These are phyloP conservation scores for Tinea trinotella DNA, from an alignment of 2,888 invertebrate genomes.

Conservation along the genomic window DNA sequence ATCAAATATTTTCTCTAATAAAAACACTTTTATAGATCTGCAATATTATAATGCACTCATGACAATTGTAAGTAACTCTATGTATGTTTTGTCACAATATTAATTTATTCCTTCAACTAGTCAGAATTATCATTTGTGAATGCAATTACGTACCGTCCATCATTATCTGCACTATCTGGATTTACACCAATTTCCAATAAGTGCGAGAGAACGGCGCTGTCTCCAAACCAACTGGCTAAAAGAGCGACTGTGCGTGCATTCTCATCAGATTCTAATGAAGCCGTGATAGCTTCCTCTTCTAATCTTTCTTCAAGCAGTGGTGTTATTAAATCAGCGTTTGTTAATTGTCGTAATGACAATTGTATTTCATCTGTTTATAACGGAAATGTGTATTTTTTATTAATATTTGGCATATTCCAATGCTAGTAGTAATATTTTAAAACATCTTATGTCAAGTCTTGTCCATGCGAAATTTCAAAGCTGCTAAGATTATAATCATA, in stretches of 20 bases:
- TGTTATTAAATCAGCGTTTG: conserved; percentile 58
- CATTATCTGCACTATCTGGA: conserved; percentile 76
- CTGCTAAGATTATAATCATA: no score
- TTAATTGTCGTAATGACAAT: conserved; percentile 46
- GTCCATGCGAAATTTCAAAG: no score
- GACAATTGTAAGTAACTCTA: no score
- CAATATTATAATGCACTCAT: no score
- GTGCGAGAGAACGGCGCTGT: conserved; percentile 63
- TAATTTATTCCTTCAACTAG: no score
- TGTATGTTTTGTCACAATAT: no score
- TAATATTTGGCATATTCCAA: no score
- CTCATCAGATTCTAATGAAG: conserved; percentile 36
- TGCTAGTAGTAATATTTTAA: no score
- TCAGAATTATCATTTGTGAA: no score
- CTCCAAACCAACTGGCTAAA: conserved; percentile 75
- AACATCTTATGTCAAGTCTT: no score
- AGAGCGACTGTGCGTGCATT: conserved; percentile 69
- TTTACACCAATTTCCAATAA: conserved; percentile 72
- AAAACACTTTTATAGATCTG: background rate
- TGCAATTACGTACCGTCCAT: conserved; percentile 70
- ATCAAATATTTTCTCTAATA: no score
- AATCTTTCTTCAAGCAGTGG: conserved; percentile 50
- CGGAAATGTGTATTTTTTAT: no score
- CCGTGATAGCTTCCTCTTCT: conserved; percentile 52
- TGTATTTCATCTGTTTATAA: conserved; percentile 57